Base-by-base conservation (phyloP, 1,140 invertebrate species). In the Aplysia californica region DNA sequence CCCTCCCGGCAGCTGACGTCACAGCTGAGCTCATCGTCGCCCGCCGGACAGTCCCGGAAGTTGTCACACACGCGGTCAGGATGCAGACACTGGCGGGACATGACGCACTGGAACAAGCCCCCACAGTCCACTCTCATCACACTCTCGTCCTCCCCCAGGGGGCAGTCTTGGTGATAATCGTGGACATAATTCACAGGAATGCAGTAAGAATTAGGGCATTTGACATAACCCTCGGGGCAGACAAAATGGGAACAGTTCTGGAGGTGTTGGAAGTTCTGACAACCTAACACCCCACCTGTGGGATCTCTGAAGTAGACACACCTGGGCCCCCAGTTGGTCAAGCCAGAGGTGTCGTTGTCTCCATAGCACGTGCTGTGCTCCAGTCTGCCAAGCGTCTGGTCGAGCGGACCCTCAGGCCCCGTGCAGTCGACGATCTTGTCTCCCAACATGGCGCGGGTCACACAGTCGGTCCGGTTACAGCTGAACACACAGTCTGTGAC, bases 241-340 rank as follows among this genome's bases (percentile, higher is more conserved):
- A 3, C 15, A 38, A 56, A 71, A 29, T 2, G 4, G 3, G 3
- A 4, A 29, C 68, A 71, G 50, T 36, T 58, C 26, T 56, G 10
- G 20, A 71, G 36, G 23, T 71, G 68, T 55, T 3, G 31, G 44
- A 71, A 35, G n/a, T 71, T 58, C 20, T 31, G 10, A 23, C 68
- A 71, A 21, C 68, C 68, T 10, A 71, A 21, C 35, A 41, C 44
- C 15, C 33, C 50, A 1, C 68, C 50, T 3, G 35, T 29, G 20
- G 44, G 31, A 36, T 71, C 68, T 36, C 58, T 71, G 26, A 35
- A 21, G 50, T 71, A 55, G 20, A 71, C 35, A 35, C 68, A 71
- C 29, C 56, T 72, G 2, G 70, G 70, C 3, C 33, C 70, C 70
- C 70, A 72, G n/a, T n/a, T n/a, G n/a, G n/a, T n/a, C n/a, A n/a